Base-by-base conservation (phyloP, 2,888 invertebrate genomes). In the Nemurella pictetii region DNA sequence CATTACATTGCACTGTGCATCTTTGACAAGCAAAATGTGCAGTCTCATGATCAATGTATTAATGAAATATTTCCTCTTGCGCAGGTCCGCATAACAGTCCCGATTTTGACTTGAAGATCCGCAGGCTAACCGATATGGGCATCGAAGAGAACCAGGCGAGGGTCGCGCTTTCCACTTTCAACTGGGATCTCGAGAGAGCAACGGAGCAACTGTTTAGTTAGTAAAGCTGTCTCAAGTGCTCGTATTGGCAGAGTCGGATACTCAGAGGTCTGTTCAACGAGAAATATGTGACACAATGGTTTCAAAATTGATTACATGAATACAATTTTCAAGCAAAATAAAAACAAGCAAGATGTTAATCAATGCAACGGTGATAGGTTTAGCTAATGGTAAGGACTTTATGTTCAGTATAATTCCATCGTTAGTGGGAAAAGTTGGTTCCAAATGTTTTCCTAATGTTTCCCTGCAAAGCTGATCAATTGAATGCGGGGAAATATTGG, bases 131-230 rank as follows among this genome's bases (percentile, higher is more conserved):
- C 89, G 98, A 97, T 89, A 98, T 99, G 98, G 99, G 99, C 82
- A 94, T 99, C 84, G 96, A 96, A 88, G 97, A 96, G 90, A 95
- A 97, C 88, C 94, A 95, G 90, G 97, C 98, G 32, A 92, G 97
- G 87, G 96, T 96, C 80, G 98, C 98, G 35, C 92, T 99, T 84
- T 98, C 98, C 84, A 95, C 97, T 78, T 96, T 95, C 90, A 95
- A 97, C 90, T 99, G 98, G 98, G 96, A 97, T 89, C 91, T 98
- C 89, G 96, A 97, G 91, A 93, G 95, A 89, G 98, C 99, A 87
- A 97, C 97, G 83, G 98, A 98, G 91, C 94, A 94, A 89, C 92
- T 96, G 88, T 95, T 96, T 91, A 95, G 95, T 94, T 96, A 95
- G 94, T 92, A 84, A 74, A 78, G 28, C 29, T 29, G 78, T 78